Evolutionary conservation across 2,888 invertebrate genomes (phyloP).

Genomic region (Melitaea athalia): DNA sequence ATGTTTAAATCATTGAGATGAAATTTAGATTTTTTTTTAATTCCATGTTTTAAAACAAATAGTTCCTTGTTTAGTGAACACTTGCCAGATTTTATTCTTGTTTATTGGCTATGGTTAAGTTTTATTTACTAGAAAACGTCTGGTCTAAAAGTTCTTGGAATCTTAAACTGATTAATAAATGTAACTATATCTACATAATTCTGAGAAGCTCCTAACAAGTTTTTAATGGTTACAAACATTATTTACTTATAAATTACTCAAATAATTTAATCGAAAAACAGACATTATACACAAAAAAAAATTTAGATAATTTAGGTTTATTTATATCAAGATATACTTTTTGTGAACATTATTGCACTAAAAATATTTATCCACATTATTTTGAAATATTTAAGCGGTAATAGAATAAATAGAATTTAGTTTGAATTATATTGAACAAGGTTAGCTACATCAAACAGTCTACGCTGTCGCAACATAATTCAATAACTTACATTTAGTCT

Average conservation of each 20-base stretch:
- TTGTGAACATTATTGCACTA: too few relatives aligned
- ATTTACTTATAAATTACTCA: too few relatives aligned
- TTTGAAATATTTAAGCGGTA: neutral
- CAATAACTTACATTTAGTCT: constrained; percentile 7
- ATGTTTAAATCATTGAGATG: neutral
- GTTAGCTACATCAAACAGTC: constrained; percentile 10
- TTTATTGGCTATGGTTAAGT: neutral
- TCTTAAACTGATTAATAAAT: too few relatives aligned
- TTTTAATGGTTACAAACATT: too few relatives aligned
- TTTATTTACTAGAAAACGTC: neutral
- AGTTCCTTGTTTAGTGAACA: neutral
- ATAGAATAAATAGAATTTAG: constrained; percentile 4
- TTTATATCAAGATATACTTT: too few relatives aligned
- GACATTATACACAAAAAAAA: too few relatives aligned
- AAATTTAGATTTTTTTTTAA: neutral
- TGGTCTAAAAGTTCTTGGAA: too few relatives aligned
- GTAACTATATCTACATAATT: too few relatives aligned
- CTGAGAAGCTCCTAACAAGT: too few relatives aligned
- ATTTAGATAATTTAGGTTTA: too few relatives aligned
- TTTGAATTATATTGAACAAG: neutral
- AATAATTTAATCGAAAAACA: too few relatives aligned
- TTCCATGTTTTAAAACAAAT: neutral
- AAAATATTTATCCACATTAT: neutral
- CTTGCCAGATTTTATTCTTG: neutral
- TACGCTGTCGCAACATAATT: constrained; percentile 5